A percentile compares a stretch with the other conserved stretches of the same genome.
These are phyloP conservation scores for Brachionus koreanus DNA, from an alignment of 1,140 invertebrate genomes.

Conservation along the genomic window DNA sequence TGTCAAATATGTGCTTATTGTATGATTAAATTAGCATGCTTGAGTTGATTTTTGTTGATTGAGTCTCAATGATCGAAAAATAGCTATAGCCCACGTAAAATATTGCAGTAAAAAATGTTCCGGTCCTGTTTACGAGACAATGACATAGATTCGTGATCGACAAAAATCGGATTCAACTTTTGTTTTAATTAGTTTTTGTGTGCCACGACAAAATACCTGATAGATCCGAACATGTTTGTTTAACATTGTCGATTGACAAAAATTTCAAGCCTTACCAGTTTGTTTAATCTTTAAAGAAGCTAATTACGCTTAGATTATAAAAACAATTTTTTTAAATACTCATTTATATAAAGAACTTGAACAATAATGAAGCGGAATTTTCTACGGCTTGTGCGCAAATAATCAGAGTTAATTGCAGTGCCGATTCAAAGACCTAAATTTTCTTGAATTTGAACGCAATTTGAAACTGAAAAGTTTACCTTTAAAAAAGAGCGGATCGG, in stretches of 20 bases:
- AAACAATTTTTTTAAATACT: conserved; percentile 24
- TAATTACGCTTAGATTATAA: conserved; percentile 20
- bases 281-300: conserved; percentile 31
- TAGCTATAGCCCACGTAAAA: neutral
- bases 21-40: neutral
- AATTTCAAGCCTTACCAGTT: neutral
- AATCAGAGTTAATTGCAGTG: neutral
- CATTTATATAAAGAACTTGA: neutral
- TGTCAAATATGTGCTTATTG: neutral
- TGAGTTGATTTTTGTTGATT: neutral
- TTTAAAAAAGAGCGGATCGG: neutral
- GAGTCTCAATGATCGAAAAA: neutral
- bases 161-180: neutral
- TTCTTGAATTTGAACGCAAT: neutral
- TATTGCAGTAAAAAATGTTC: neutral
- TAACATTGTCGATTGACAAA: neutral
- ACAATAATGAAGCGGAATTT: neutral
- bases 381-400: neutral
- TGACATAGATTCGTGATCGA: neutral
- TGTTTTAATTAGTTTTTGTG: neutral
- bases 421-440: neutral
- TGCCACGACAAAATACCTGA: neutral
- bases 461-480: neutral
- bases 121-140: conserved; percentile 2
- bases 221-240: neutral